Conservation (phyloP, 1,140 invertebrate species). For the Carposina sasakii region DNA sequence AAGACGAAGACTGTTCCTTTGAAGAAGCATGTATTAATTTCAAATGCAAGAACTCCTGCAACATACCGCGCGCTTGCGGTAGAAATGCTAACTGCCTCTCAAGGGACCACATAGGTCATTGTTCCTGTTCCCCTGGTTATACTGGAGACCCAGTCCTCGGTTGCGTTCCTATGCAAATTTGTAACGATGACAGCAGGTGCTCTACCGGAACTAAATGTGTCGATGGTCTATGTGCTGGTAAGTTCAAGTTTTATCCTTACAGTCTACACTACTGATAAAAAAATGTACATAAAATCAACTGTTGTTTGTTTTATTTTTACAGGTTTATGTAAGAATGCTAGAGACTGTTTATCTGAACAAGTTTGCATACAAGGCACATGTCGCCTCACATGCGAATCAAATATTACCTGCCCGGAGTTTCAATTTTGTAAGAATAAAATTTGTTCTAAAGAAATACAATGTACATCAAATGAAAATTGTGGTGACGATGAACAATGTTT, state of each 20-base stretch:
- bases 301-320: slow-evolving; percentile 27
- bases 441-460: slow-evolving; percentile 86
- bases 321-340: slow-evolving; percentile 81
- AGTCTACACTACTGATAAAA: too few species aligned
- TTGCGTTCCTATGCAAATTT: slow-evolving; percentile 86
- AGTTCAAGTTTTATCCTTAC: slow-evolving; percentile 34
- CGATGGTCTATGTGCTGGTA: slow-evolving; percentile 85
- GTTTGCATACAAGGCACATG: slow-evolving; percentile 86
- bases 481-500: slow-evolving; percentile 65
- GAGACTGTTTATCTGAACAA: slow-evolving; percentile 87
- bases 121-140: slow-evolving; percentile 84
- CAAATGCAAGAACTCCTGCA: slow-evolving; percentile 87
- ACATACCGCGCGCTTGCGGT: slow-evolving; percentile 86
- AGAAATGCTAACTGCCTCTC: slow-evolving; percentile 82
- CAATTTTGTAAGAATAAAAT: slow-evolving; percentile 88
- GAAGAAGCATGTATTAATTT: slow-evolving; percentile 84
- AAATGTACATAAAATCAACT: too few species aligned
- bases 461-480: slow-evolving; percentile 81
- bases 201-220: slow-evolving; percentile 85
- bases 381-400: slow-evolving; percentile 83
- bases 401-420: slow-evolving; percentile 84
- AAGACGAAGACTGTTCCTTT: slow-evolving; percentile 82
- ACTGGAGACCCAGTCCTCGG: slow-evolving; percentile 90
- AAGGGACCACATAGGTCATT: slow-evolving; percentile 83
- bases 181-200: slow-evolving; percentile 83